Evolutionary conservation across 2,888 invertebrate genomes (phyloP), one percentile per base, ranked within the genome.

Genomic region (Heliconius ismenius): DNA sequence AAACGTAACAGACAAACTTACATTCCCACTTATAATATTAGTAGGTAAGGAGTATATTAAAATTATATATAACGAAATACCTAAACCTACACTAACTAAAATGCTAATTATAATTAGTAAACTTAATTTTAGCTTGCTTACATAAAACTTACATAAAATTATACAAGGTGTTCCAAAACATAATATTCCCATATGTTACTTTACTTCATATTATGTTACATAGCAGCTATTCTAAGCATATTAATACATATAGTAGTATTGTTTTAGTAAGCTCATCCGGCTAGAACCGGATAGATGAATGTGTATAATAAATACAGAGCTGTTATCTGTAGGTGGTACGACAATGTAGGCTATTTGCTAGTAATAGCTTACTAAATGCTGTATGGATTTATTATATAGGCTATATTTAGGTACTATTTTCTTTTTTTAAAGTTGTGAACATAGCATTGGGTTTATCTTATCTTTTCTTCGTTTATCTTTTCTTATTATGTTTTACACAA

Each of bases 241-340:
- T 65, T 4, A 32, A 39, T 36, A 67, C 39, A 43, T 67, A 67
- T 39, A 13, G 65, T 75, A 69, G 68, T 78, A 77, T 78, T 80
- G 79, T 80, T 74, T 76, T 70, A 54, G 58, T 67, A 74, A 74
- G 74, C 75, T 67, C 75, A 78, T 70, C 76, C 74, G 77, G 77
- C 21, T 75, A 69, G 77, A 69, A 77, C 72, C 77, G 76, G 69
- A 75, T 74, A 79, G 76, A 78, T 39, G 63, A 62, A 73, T 65
- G 39, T 72, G 75, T 78, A 76, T 69, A 70, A 73, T 67, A 65
- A 67, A 54, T 67, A 67, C 67, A 24, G 67, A 39, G 3, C 67
- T 43, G 39, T 24, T 67, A 67, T 67, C 67, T 67, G 39, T 67
- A 43, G 39, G 67, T 43, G 32, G 28, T 21, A 24, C 39, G 13